These are phyloP conservation scores for Bellardia pandia DNA, from an alignment of 2,888 invertebrate genomes.

Conservation along the genomic window DNA sequence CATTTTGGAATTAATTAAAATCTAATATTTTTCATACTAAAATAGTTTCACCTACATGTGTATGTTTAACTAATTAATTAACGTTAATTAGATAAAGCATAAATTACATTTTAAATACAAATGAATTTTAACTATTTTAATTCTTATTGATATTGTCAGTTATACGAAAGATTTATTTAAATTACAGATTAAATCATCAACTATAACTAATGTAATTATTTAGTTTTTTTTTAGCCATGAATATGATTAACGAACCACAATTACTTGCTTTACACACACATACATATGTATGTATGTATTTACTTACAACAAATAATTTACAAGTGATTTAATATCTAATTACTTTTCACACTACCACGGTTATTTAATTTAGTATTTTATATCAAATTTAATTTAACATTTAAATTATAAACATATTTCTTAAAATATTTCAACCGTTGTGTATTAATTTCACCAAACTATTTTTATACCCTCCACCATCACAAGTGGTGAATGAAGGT, in stretches of 20 bases:
- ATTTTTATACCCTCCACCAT: no score
- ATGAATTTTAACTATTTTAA: not conserved
- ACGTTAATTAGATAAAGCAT: not conserved
- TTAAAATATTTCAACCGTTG: no score
- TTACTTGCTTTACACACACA: not conserved
- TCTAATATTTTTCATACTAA: not conserved
- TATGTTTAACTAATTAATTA: not conserved
- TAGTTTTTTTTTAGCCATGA: not conserved
- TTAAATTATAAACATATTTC: no score
- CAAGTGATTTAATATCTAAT: no score
- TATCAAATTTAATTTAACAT: no score
- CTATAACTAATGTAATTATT: not conserved
- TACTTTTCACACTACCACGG: no score
- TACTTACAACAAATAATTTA: not conserved
- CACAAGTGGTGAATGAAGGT: no score
- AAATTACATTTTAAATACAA: not conserved
- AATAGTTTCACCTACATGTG: no score
- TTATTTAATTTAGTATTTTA: no score
- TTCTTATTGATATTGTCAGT: not conserved
- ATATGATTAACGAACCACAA: not conserved
- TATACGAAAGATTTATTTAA: not conserved
- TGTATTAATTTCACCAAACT: no score
- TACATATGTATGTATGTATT: not conserved
- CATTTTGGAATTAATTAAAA: not conserved
- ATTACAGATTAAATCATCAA: not conserved